Base-by-base conservation (phyloP, 2,113 vertebrate species). In the Sinosuthora webbiana region DNA sequence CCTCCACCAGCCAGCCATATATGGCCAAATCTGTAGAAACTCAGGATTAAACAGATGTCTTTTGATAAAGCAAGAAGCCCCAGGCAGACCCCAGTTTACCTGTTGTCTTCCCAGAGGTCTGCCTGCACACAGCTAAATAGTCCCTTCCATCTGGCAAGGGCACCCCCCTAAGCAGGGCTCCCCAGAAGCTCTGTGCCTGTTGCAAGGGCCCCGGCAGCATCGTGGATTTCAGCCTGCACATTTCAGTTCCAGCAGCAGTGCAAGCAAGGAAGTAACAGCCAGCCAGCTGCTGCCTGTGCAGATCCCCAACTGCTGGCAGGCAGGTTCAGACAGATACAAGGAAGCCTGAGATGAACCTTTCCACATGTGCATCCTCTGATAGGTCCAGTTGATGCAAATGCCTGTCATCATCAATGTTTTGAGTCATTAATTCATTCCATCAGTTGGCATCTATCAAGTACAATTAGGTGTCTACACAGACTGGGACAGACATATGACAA, bases 161-260 rank as follows among this genome's bases (percentile, higher is more conserved):
- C 55, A 67, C 2, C 6, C 28, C n/a, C 49, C 53, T 13, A 9
- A 57, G 62, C 12, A 12, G 69, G 41, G 30, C 42, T n/a, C 85
- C 13, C 13, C 35, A 65, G 74, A 44, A 83, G 53, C 39, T 3
- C 5, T 3, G 25, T 49, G 19, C 21, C 47, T 71, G 10, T 5
- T 49, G n/a, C 0, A 0, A 94, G 52, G 16, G n/a, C 33, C 52
- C 15, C 2, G 1, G 56, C 0, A 39, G 30, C 87, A 71, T 4
- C 57, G 6, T 3, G 30, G 53, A 45, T 71, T 68, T 52, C 92
- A 76, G 56, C 18, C 39, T 68, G 52, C n/a, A 31, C 25, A 11
- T 24, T 59, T 55, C 86, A 90, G 33, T 33, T 68, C 44, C 78
- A 89, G 60, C 56, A 78, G 59, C 59, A 73, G 23, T 2, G n/a